Conservation (phyloP, 1,140 invertebrate genomes). For the Hermatobates lingyangjiaoensis region DNA sequence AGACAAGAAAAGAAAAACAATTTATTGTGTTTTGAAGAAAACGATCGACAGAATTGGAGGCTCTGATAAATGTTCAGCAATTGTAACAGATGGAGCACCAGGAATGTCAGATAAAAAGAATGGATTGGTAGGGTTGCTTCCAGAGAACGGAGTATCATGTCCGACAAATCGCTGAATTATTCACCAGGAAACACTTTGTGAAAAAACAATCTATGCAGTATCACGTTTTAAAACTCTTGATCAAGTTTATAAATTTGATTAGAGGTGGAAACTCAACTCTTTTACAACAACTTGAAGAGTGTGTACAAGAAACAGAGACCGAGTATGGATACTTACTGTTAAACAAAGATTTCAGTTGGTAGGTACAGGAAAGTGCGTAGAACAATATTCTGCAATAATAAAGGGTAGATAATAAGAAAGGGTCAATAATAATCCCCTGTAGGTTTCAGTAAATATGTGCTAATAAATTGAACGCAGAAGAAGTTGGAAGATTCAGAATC, state of each 20-base stretch:
- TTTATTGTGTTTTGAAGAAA: neutral
- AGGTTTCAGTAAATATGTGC: neutral
- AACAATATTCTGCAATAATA: neutral
- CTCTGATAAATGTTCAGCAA: too few relatives aligned
- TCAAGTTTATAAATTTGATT: neutral
- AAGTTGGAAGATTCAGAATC: too few relatives aligned
- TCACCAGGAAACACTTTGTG: neutral
- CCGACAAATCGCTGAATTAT: neutral
- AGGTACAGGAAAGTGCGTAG: neutral
- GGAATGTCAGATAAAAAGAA: neutral
- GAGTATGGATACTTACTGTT: neutral
- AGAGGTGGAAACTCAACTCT: neutral
- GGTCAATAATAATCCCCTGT: too few relatives aligned
- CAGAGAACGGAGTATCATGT: neutral
- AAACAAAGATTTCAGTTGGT: too few relatives aligned
- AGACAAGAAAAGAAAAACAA: neutral
- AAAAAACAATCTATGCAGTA: neutral
- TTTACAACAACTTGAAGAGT: neutral
- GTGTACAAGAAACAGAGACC: neutral
- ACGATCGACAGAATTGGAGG: neutral
- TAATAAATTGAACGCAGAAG: neutral
- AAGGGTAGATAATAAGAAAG: too few relatives aligned
- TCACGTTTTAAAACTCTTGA: neutral
- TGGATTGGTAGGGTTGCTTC: neutral
- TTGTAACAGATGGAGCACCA: neutral